Conservation (phyloP, 35 echinoderm and acorn worm species). For the Patiria miniata region DNA sequence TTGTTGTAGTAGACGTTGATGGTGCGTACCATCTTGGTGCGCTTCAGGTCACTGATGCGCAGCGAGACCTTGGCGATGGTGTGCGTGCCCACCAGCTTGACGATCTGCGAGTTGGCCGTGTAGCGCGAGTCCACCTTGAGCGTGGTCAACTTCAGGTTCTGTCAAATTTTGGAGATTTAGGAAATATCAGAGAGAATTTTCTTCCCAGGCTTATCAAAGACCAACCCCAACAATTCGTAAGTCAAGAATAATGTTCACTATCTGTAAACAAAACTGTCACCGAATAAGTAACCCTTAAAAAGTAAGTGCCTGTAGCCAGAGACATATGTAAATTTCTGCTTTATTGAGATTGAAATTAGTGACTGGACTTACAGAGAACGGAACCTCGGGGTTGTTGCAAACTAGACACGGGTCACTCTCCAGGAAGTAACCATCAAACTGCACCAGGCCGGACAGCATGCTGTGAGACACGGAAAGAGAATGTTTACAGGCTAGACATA, state of each 20-base stretch:
- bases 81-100: constrained; percentile 96
- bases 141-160: constrained; percentile 98
- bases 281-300: no score
- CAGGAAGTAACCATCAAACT: constrained; percentile 96
- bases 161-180: background rate
- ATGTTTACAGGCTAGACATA: background rate
- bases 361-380: constrained; percentile 88
- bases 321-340: no score
- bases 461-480: constrained; percentile 37
- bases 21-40: constrained; percentile 97
- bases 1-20: constrained; percentile 99
- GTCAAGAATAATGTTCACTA: no score
- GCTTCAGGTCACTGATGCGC: constrained; percentile 93
- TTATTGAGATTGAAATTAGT: no score
- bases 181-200: background rate
- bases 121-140: constrained; percentile 94
- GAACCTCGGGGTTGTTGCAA: constrained; percentile 99
- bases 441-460: constrained; percentile 82
- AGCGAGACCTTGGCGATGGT: constrained; percentile 97
- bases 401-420: constrained; percentile 99
- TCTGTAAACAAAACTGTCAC: no score
- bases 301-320: no score
- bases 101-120: constrained; percentile 99
- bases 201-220: no score
- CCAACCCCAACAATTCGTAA: no score